Conservation (phyloP, 2,113 vertebrate species). For the Anguilla japonica region DNA sequence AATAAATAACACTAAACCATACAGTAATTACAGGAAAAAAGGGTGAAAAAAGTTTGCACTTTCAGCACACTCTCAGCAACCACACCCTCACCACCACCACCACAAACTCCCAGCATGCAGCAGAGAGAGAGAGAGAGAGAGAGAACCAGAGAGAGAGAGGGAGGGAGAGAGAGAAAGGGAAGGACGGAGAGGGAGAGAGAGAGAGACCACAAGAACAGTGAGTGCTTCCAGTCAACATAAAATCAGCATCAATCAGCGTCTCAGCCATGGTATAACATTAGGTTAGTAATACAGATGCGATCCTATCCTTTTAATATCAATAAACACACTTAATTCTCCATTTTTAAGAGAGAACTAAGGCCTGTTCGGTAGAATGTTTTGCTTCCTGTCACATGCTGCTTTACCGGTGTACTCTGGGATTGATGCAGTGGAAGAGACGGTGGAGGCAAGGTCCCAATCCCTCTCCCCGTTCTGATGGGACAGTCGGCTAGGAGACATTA, state of each 20-base stretch:
- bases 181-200: neutral
- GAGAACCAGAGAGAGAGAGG: slow-evolving; percentile 23
- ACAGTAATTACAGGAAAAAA: no score
- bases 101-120: no score
- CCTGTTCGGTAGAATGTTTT: neutral
- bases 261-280: neutral
- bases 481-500: slow-evolving; percentile 77
- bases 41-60: no score
- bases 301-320: neutral
- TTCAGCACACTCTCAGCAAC: no score
- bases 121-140: no score
- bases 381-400: slow-evolving; percentile 1
- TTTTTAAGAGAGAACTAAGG: neutral
- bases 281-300: neutral
- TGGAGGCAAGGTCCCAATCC: slow-evolving; percentile 87
- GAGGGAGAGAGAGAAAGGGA: neutral
- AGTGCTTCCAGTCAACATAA: neutral
- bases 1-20: no score
- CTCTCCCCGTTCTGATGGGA: slow-evolving; percentile 75
- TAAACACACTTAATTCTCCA: neutral
- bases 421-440: slow-evolving; percentile 82
- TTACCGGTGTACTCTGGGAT: slow-evolving; percentile 89
- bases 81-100: no score
- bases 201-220: neutral
- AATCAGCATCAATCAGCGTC: neutral